phyloP scores from a whole-genome alignment of 2,888 invertebrate genomes.

The Athalia circularis region DNA sequence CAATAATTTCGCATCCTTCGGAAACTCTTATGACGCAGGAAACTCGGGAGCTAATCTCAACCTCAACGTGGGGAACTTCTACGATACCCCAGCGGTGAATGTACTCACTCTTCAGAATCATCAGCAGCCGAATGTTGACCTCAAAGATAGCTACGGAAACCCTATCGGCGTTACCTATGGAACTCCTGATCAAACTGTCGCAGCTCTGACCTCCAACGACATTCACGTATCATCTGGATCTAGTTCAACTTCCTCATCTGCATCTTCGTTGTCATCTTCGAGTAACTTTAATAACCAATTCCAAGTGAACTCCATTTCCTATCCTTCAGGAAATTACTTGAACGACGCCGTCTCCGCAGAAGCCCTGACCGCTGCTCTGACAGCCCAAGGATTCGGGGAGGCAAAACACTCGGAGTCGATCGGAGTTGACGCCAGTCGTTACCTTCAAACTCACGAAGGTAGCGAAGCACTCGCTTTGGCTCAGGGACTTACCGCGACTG shows the following conservation, averaged over 20 bases:
- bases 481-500: slow-evolving; percentile 60
- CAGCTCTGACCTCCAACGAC: slow-evolving; percentile 51
- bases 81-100: slow-evolving; percentile 55
- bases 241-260: slow-evolving; percentile 43
- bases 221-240: slow-evolving; percentile 46
- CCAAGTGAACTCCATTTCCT: slow-evolving; percentile 52
- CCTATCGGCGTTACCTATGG: slow-evolving; percentile 56
- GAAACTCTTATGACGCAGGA: neutral
- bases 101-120: slow-evolving; percentile 63
- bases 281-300: slow-evolving; percentile 48
- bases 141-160: slow-evolving; percentile 70
- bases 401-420: slow-evolving; percentile 59
- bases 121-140: slow-evolving; percentile 58
- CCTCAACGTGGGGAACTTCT: slow-evolving; percentile 7
- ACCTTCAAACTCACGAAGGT: slow-evolving; percentile 63
- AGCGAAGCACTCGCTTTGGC: slow-evolving; percentile 65
- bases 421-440: slow-evolving; percentile 65
- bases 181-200: slow-evolving; percentile 42
- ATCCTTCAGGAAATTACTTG: slow-evolving; percentile 44
- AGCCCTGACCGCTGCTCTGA: slow-evolving; percentile 62
- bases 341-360: slow-evolving; percentile 58
- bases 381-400: slow-evolving; percentile 61
- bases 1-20: slow-evolving; percentile 29
- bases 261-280: slow-evolving; percentile 46
- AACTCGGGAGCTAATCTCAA: neutral